Evolutionary conservation across 2,888 invertebrate genomes (phyloP).

Genomic region (Dasypolia templi): DNA sequence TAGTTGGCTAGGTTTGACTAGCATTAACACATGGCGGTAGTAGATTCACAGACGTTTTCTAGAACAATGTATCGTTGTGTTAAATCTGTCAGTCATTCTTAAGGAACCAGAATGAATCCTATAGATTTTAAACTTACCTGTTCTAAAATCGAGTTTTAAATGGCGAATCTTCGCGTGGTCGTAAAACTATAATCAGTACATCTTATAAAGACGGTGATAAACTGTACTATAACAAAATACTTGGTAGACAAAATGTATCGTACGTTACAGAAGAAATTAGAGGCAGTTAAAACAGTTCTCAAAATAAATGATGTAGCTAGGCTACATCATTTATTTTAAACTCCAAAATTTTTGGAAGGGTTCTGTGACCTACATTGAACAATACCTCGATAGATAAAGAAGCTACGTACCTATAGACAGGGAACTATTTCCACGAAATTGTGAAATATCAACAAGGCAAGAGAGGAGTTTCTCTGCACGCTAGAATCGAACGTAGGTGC

Average conservation of each 20-base stretch:
- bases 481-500: not conserved
- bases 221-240: not conserved
- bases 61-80: too few species aligned
- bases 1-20: not conserved
- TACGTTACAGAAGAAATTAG: not conserved
- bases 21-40: not conserved
- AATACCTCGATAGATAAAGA: conserved; percentile 13
- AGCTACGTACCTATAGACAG: not conserved
- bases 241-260: not conserved
- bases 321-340: too few species aligned
- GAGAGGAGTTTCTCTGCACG: too few species aligned
- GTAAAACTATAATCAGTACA: not conserved
- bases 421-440: not conserved
- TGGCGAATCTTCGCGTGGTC: not conserved
- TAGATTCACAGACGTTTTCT: not conserved
- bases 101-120: too few species aligned
- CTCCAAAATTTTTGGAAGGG: too few species aligned
- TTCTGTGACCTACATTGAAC: not conserved
- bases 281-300: not conserved
- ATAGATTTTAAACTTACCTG: too few species aligned
- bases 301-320: not conserved
- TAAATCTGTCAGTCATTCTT: too few species aligned
- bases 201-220: not conserved
- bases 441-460: conserved; percentile 8
- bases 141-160: not conserved